These are phyloP conservation scores for Cyclophora albipunctata DNA, from an alignment of 2,888 invertebrate genomes.

Conservation along the genomic window DNA sequence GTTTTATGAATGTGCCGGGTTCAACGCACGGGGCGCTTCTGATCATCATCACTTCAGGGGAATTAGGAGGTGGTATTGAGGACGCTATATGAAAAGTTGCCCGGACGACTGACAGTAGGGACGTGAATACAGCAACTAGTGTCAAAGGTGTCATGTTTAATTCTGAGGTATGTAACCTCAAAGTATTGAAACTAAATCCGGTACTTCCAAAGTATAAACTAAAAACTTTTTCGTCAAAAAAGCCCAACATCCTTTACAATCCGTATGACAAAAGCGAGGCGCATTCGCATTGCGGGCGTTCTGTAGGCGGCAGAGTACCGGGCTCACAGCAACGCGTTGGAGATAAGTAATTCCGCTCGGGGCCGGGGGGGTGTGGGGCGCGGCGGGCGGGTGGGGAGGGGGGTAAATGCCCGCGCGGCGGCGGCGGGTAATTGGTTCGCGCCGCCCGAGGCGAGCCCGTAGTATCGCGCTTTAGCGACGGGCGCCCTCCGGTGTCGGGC, in stretches of 20 bases:
- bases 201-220: no score
- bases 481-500: constrained; percentile 73
- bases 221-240: not conserved
- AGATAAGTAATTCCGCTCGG: constrained; percentile 57
- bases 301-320: constrained; percentile 65
- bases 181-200: no score
- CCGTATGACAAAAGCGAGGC: constrained; percentile 40
- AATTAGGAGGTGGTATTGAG: no score
- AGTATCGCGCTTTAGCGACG: constrained; percentile 75
- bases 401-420: constrained; percentile 68
- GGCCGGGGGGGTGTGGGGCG: constrained; percentile 24
- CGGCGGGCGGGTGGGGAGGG: constrained; percentile 33
- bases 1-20: no score
- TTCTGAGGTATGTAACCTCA: no score
- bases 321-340: constrained; percentile 48
- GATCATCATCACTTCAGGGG: no score
- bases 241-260: constrained; percentile 13
- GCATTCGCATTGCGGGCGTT: constrained; percentile 65
- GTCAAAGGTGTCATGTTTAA: no score
- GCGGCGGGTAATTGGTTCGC: constrained; percentile 75
- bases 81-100: no score
- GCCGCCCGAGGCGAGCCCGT: constrained; percentile 74
- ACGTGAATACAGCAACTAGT: no score
- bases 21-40: no score
- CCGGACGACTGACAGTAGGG: no score